Conservation (phyloP, 2,113 vertebrate genomes). For the Pangasianodon hypophthalmus region DNA sequence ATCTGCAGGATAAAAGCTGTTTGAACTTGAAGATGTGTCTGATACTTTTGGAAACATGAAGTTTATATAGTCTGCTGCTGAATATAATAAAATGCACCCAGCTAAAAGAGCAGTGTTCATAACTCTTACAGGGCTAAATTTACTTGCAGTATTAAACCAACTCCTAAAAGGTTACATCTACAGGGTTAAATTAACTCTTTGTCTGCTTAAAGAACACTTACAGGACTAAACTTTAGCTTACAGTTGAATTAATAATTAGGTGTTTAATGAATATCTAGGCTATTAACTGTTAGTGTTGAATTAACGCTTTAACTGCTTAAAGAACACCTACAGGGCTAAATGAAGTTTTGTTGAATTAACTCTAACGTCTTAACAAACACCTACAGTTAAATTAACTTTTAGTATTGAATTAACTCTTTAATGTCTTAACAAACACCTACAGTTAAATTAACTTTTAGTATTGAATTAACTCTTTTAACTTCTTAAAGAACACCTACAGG, state of each 20-base stretch:
- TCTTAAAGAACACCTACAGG: no score
- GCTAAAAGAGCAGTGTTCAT: not conserved
- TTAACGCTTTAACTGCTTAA: not conserved
- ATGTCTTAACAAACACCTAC: not conserved
- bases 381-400: not conserved
- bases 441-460: not conserved
- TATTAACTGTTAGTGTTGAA: not conserved
- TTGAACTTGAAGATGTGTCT: not conserved
- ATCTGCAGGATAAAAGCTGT: not conserved
- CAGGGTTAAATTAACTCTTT: not conserved
- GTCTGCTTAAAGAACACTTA: not conserved
- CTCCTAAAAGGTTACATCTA: not conserved
- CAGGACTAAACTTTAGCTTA: not conserved
- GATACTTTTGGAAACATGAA: not conserved
- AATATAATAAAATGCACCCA: not conserved
- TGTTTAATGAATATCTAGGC: not conserved
- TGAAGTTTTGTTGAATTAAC: not conserved
- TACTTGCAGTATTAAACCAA: not conserved
- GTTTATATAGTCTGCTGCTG: not conserved
- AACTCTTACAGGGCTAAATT: not conserved
- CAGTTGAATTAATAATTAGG: not conserved
- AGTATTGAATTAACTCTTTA: not conserved
- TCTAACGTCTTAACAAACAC: not conserved
- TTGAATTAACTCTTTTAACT: not conserved
- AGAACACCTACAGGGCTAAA: not conserved